phyloP scores from a whole-genome alignment of 53 echinoderm and acorn worm species.

The Temnopleurus reevesii region DNA sequence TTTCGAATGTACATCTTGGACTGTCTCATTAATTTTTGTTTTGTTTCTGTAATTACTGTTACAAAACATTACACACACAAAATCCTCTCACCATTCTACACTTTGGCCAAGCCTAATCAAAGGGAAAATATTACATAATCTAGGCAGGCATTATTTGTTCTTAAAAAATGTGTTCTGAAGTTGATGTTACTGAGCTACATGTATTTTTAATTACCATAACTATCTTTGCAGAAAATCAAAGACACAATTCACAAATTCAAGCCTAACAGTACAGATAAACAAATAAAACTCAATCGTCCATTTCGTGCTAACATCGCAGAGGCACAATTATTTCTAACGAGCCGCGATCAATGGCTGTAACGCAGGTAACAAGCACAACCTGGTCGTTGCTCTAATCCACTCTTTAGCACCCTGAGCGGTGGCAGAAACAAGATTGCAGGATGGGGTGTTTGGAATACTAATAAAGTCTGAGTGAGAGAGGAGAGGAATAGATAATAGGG shows the following conservation, averaged over 20 bases:
- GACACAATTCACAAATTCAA: neutral
- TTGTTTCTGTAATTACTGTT: too few species aligned
- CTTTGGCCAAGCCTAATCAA: too few species aligned
- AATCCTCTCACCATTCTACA: too few species aligned
- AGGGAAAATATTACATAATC: too few species aligned
- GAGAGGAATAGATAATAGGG: neutral
- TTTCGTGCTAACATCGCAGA: neutral
- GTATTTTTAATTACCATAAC: neutral
- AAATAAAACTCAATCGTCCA: neutral
- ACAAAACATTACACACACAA: too few species aligned
- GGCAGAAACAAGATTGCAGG: constrained; percentile 30
- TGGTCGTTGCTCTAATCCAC: neutral
- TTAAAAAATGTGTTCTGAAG: too few species aligned
- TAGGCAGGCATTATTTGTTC: too few species aligned
- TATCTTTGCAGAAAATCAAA: neutral
- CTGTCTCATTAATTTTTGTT: too few species aligned
- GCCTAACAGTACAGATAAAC: neutral
- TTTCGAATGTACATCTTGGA: too few species aligned
- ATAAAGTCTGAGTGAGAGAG: constrained; percentile 20
- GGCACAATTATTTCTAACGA: constrained; percentile 39
- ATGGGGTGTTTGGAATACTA: constrained; percentile 38
- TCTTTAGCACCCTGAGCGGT: constrained; percentile 37
- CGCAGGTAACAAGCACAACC: constrained; percentile 25
- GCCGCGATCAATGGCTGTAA: constrained; percentile 7
- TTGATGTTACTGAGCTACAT: too few species aligned